phyloP scores from a whole-genome alignment of 2,797 vertebrate genomes.

The Ctenochaetus hawaiiensis region DNA sequence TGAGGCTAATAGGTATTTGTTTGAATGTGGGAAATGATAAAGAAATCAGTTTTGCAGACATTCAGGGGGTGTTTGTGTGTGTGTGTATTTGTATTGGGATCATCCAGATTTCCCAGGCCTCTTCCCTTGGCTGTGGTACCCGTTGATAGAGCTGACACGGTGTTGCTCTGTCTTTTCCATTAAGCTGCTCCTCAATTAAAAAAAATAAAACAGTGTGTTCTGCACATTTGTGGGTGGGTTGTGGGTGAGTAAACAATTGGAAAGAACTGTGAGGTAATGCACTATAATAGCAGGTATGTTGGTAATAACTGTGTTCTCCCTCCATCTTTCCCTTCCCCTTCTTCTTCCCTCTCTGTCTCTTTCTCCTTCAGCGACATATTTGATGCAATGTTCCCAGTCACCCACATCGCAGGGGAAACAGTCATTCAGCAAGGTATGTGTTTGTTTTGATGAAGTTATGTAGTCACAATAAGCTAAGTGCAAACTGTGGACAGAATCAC shows the following conservation, averaged over 20 bases:
- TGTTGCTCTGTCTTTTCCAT: conserved; percentile 41
- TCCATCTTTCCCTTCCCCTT: conserved; percentile 6
- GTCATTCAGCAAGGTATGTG: conserved; percentile 96
- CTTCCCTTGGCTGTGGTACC: conserved; percentile 39
- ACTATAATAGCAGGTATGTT: conserved; percentile 22
- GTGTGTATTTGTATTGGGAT: conserved; percentile 35
- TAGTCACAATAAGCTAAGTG: no score
- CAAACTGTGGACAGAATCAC: no score
- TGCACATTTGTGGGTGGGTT: conserved; percentile 1
- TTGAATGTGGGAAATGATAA: conserved; percentile 36
- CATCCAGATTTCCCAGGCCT: conserved; percentile 60
- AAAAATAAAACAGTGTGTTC: background rate
- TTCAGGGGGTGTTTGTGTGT: conserved; percentile 22
- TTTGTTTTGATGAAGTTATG: no score
- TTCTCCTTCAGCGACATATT: conserved; percentile 93
- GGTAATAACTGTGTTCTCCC: conserved; percentile 29
- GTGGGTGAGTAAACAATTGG: conserved; percentile 1
- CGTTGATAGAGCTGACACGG: conserved; percentile 44
- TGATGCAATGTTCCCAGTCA: conserved; percentile 98
- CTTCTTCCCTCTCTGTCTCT: conserved; percentile 31
- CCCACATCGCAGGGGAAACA: conserved; percentile 96
- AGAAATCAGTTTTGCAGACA: conserved; percentile 43
- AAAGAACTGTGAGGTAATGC: conserved; percentile 10
- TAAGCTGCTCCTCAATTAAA: background rate
- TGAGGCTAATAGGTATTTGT: conserved; percentile 23